phyloP scores from a whole-genome alignment of 2,888 invertebrate genomes.

The Campoplex nolae region DNA sequence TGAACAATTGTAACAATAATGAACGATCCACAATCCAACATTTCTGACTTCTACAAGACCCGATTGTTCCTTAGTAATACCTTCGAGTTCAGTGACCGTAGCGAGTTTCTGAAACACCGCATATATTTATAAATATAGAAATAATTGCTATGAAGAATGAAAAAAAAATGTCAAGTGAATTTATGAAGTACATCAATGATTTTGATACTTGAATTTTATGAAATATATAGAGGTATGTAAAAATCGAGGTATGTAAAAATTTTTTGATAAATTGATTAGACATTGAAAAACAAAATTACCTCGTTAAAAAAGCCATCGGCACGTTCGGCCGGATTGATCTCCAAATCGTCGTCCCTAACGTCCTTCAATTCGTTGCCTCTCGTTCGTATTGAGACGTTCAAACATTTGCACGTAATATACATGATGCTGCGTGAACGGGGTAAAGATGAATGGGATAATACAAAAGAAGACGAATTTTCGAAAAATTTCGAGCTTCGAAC shows the following conservation, averaged over 20 bases:
- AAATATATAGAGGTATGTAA: not conserved
- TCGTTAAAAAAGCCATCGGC: slow-evolving; percentile 89
- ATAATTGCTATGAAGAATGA: not conserved
- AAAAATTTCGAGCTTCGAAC: slow-evolving; percentile 8
- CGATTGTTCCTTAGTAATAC: slow-evolving; percentile 87
- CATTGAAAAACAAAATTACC: slow-evolving; percentile 84
- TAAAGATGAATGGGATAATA: not conserved
- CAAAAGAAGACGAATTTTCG: not conserved
- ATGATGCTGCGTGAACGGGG: slow-evolving; percentile 70
- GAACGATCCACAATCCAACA: slow-evolving; percentile 87
- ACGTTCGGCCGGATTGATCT: slow-evolving; percentile 87
- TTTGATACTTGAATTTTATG: not conserved
- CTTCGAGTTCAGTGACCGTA: slow-evolving; percentile 85
- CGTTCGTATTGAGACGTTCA: slow-evolving; percentile 89
- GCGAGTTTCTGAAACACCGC: slow-evolving; percentile 85
- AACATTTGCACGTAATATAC: slow-evolving; percentile 90
- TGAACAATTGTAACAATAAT: slow-evolving; percentile 88
- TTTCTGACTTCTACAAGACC: slow-evolving; percentile 86
- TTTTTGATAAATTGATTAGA: not conserved
- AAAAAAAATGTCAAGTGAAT: not conserved
- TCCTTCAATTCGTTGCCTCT: slow-evolving; percentile 86
- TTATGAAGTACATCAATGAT: not conserved
- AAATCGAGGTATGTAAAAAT: not conserved
- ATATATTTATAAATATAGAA: not conserved
- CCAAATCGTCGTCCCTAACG: slow-evolving; percentile 86